These are phyloP conservation scores for Drosophila melanica DNA, from an alignment of 1,140 invertebrate species.

Conservation along the genomic window DNA sequence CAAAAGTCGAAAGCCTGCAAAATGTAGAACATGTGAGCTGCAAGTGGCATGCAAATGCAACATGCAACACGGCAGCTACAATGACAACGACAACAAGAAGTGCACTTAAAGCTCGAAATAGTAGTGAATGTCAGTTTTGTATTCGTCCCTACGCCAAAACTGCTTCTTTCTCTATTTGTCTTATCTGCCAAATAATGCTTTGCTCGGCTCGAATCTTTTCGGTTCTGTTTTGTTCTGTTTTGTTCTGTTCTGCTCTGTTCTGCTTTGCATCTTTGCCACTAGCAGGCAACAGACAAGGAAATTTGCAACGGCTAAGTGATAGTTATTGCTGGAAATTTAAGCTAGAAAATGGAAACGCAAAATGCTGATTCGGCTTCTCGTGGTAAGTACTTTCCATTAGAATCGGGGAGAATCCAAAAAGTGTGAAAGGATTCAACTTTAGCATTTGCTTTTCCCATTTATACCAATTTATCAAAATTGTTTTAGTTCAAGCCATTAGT, in stretches of 20 bases:
- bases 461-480: neutral
- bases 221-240: slow-evolving; percentile 10
- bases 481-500: neutral
- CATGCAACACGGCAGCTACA: slow-evolving; percentile 40
- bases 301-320: slow-evolving; percentile 28
- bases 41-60: slow-evolving; percentile 76
- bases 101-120: slow-evolving; percentile 62
- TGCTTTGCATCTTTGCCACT: neutral
- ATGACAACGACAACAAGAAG: slow-evolving; percentile 31
- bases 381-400: slow-evolving; percentile 5
- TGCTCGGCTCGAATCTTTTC: slow-evolving; percentile 4
- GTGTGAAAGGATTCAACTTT: neutral
- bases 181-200: slow-evolving; percentile 47
- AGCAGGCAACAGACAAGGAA: slow-evolving; percentile 1
- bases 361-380: slow-evolving; percentile 27
- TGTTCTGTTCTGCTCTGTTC: slow-evolving; percentile 2
- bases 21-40: slow-evolving; percentile 61
- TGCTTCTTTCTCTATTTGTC: slow-evolving; percentile 38
- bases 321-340: slow-evolving; percentile 21
- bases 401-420: neutral
- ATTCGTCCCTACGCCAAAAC: slow-evolving; percentile 18
- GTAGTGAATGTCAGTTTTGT: slow-evolving; percentile 66
- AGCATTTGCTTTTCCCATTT: neutral
- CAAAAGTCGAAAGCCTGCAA: slow-evolving; percentile 50
- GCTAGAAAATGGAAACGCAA: slow-evolving; percentile 16